Percentiles rank a stretch among this genome's conserved stretches.
Evolutionary conservation across 2,113 vertebrate genomes (phyloP).

Genomic region (Sander lucioperca): DNA sequence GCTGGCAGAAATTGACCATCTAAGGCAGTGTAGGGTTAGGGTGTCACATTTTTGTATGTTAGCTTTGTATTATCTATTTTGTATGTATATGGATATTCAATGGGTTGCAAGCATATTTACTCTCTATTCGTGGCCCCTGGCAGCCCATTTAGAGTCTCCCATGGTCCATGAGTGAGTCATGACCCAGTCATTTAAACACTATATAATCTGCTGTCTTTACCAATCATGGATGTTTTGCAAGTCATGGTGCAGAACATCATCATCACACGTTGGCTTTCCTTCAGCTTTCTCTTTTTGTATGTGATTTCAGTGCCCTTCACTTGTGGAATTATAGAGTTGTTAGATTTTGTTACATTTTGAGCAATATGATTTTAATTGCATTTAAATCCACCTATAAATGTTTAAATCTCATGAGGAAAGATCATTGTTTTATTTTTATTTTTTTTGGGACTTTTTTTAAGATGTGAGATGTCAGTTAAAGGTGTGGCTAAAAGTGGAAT

Average conservation of each 20-base stretch:
- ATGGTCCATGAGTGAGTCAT: too few species aligned
- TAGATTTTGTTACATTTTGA: background rate
- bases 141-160: background rate
- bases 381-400: background rate
- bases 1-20: background rate
- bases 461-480: background rate
- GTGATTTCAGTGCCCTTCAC: background rate
- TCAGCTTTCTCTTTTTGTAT: background rate
- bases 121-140: background rate
- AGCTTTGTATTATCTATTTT: background rate
- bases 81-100: background rate
- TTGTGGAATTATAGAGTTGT: background rate
- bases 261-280: background rate
- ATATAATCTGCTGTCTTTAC: slow-evolving; percentile 1
- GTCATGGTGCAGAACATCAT: background rate
- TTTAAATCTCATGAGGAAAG: background rate
- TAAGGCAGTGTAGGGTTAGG: background rate
- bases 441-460: background rate
- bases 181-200: background rate
- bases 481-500: background rate
- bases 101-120: background rate
- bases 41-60: background rate
- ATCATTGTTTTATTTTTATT: background rate
- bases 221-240: background rate
- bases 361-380: background rate